phyloP scores from a whole-genome alignment of 2,113 vertebrate species.

The Gymnocephalus cernua region DNA sequence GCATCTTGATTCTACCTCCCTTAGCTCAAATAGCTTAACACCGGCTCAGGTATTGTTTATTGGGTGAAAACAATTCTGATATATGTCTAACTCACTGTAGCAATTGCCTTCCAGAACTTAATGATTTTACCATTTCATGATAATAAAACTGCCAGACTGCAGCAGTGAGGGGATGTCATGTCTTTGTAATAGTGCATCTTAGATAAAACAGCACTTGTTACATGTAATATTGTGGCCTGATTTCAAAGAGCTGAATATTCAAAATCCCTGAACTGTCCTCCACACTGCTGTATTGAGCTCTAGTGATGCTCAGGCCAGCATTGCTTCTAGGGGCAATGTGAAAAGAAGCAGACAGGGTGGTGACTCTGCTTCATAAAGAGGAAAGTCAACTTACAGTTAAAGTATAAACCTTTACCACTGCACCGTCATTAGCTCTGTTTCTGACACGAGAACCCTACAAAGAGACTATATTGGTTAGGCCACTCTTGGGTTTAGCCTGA shows the following conservation, averaged over 20 bases:
- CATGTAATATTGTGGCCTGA: not conserved
- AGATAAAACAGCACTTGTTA: not conserved
- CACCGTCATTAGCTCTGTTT: slow-evolving; percentile 2
- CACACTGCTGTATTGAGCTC: slow-evolving; percentile 11
- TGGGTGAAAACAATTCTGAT: slow-evolving; percentile 29
- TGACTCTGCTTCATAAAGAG: slow-evolving; percentile 30
- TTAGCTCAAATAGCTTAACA: slow-evolving; percentile 56
- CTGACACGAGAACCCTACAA: not conserved
- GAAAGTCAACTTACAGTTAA: slow-evolving; percentile 26
- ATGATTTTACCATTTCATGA: slow-evolving; percentile 53
- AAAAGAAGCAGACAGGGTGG: slow-evolving; percentile 21
- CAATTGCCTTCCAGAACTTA: slow-evolving; percentile 22
- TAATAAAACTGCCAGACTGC: slow-evolving; percentile 14
- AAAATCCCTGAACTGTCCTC: slow-evolving; percentile 16
- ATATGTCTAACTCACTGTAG: slow-evolving; percentile 26
- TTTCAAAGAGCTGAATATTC: slow-evolving; percentile 26
- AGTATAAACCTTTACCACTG: slow-evolving; percentile 25
- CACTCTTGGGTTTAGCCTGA: not conserved
- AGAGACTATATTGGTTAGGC: not conserved
- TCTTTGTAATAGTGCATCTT: slow-evolving; percentile 11
- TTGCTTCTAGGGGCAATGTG: slow-evolving; percentile 17
- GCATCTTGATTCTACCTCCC: slow-evolving; percentile 55
- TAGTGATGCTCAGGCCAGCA: slow-evolving; percentile 34
- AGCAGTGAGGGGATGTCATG: slow-evolving; percentile 1
- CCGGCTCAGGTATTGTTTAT: slow-evolving; percentile 46